These are phyloP conservation scores for Agrochola circellaris DNA, from an alignment of 2,888 invertebrate species.

Conservation along the genomic window DNA sequence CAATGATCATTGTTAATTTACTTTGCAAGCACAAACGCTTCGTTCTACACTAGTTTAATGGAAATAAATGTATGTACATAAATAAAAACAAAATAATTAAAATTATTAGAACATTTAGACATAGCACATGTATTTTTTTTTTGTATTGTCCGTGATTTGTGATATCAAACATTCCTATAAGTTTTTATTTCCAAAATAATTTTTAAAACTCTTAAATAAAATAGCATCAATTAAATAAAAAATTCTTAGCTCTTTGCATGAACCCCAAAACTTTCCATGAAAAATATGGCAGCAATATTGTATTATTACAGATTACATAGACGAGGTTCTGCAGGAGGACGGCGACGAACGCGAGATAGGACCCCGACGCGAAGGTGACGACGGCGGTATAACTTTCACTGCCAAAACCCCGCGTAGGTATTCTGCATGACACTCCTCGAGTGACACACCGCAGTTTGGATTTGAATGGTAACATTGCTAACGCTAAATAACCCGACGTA, in stretches of 20 bases:
- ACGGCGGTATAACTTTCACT: conserved; percentile 97
- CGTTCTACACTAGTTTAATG: conserved; percentile 71
- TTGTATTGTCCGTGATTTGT: conserved; percentile 50
- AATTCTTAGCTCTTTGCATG: conserved; percentile 25
- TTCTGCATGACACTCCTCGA: conserved; percentile 84
- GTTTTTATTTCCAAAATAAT: conserved; percentile 12
- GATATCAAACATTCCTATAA: conserved; percentile 9
- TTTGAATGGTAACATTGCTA: conserved; percentile 76
- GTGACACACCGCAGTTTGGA: conserved; percentile 79
- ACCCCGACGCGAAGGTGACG: conserved; percentile 92
- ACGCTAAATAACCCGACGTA: conserved; percentile 42
- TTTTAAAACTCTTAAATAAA: conserved; percentile 29
- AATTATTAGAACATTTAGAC: conserved; percentile 54
- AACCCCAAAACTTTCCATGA: background rate
- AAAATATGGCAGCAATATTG: conserved; percentile 25
- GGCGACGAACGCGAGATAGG: conserved; percentile 84
- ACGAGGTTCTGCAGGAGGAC: conserved; percentile 94
- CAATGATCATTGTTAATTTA: conserved; percentile 70
- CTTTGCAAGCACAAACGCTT: conserved; percentile 81
- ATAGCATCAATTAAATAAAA: conserved; percentile 25
- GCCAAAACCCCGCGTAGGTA: conserved; percentile 97
- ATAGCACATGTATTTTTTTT: conserved; percentile 61
- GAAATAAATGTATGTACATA: conserved; percentile 54
- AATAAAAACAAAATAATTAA: conserved; percentile 40
- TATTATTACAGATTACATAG: conserved; percentile 93